phyloP scores from a whole-genome alignment of 2,888 invertebrate genomes.

The Trichopria drosophilae region DNA sequence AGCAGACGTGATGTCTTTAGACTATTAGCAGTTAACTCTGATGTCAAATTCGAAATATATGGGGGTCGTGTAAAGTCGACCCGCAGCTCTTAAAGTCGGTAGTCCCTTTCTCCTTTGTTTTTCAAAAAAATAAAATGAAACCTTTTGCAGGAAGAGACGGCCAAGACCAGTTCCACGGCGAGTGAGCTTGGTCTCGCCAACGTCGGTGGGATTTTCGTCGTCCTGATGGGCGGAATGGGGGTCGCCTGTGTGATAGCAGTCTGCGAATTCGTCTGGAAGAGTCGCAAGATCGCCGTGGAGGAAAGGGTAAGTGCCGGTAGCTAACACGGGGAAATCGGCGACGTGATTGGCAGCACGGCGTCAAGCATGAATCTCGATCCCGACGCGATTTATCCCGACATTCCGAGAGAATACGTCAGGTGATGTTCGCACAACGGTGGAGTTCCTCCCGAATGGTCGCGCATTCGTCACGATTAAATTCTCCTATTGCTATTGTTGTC shows the following conservation, averaged over 20 bases:
- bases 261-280: slow-evolving; percentile 95
- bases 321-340: slow-evolving; percentile 45
- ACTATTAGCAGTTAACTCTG: too few species aligned
- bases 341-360: slow-evolving; percentile 35
- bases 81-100: too few species aligned
- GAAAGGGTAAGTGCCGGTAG: slow-evolving; percentile 87
- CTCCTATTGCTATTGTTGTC: too few species aligned
- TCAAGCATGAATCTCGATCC: slow-evolving; percentile 45
- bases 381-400: slow-evolving; percentile 50
- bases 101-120: slow-evolving; percentile 14
- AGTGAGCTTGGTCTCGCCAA: slow-evolving; percentile 92
- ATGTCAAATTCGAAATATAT: too few species aligned
- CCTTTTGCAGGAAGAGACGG: slow-evolving; percentile 75
- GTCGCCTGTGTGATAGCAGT: slow-evolving; percentile 91
- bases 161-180: slow-evolving; percentile 82
- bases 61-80: too few species aligned
- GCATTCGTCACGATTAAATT: too few species aligned
- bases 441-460: slow-evolving; percentile 53
- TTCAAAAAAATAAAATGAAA: slow-evolving; percentile 16
- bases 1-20: too few species aligned
- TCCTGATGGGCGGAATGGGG: slow-evolving; percentile 89
- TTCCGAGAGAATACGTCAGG: slow-evolving; percentile 52
- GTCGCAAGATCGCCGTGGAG: slow-evolving; percentile 87
- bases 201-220: slow-evolving; percentile 96
- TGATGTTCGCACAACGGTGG: slow-evolving; percentile 51